Base-by-base conservation (phyloP, 2,888 invertebrate species). In the Lepeophtheirus nordmannii region DNA sequence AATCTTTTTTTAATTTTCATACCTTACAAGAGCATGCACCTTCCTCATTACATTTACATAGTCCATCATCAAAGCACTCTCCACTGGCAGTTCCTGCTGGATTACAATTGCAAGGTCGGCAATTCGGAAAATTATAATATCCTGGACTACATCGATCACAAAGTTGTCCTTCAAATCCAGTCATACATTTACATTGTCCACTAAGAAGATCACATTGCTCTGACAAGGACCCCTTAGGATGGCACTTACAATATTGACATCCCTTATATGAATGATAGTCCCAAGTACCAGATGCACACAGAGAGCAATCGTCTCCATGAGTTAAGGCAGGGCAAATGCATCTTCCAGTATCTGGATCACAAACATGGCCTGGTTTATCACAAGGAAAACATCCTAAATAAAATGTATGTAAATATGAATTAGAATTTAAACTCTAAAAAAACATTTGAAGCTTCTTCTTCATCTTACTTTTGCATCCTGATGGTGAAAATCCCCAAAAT, bases 11-110 rank as follows among this genome's bases (percentile, higher is more conserved):
- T 12, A 40, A n/a, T 1, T 14, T 38, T 8, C 73, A 72, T 73
- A 86, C 87, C 81, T 91, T 93, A 78, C 93, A 94, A n/a, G 84
- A 84, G 74, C 93, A 94, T 70, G 85, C 83, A 0, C 93, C 93
- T 60, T 72, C 69, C 8, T 78, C 77, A 1, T 77, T 76, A 46
- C 83, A 82, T 67, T 74, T 76, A 9, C 72, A 72, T 8, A 58
- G 30, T 39, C 70, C 70, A 59, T 68, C 64, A 5, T 67, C 38
- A 10, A 41, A 37, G 56, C 68, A 67, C 65, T 69, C 68, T 46
- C 63, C 61, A 37, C 65, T 62, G 10, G 17, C 74, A 0, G 87
- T 86, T 12, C 90, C 94, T 12, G 84, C 83, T 0, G 77, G 74
- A 73, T 86, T 82, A 75, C 96, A 97, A 72, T 83, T 82, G 74